These are phyloP conservation scores for Neopipo cinnamomea DNA, from an alignment of 2,113 vertebrate species.

Conservation along the genomic window DNA sequence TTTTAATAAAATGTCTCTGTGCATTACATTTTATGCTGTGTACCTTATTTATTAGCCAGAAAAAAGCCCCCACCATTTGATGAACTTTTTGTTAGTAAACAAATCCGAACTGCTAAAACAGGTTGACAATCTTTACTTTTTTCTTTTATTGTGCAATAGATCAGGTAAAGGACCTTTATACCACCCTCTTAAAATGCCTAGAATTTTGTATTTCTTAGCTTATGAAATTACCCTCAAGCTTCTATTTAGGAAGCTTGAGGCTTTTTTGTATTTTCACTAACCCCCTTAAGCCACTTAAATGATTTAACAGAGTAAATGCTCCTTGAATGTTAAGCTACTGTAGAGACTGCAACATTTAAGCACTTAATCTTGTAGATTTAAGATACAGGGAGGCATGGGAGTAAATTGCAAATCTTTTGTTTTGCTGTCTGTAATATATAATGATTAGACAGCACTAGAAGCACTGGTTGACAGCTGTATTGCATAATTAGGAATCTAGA, in stretches of 20 bases:
- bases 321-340: background rate
- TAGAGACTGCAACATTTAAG: background rate
- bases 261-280: slow-evolving; percentile 1
- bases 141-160: background rate
- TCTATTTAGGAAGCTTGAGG: background rate
- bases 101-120: background rate
- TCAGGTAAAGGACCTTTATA: background rate
- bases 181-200: background rate
- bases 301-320: background rate
- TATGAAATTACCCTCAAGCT: background rate
- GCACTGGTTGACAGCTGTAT: background rate
- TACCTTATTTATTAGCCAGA: background rate
- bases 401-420: background rate
- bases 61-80: rapidly evolving
- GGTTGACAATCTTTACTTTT: background rate
- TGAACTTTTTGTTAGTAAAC: background rate
- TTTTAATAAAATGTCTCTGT: background rate
- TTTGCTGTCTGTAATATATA: background rate
- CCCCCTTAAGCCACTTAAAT: background rate
- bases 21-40: background rate
- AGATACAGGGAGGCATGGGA: background rate
- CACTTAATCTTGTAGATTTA: background rate
- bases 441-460: background rate
- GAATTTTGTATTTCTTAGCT: background rate
- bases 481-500: background rate